Conservation (phyloP, 2,113 vertebrate species). For the Corythaixoides concolor region DNA sequence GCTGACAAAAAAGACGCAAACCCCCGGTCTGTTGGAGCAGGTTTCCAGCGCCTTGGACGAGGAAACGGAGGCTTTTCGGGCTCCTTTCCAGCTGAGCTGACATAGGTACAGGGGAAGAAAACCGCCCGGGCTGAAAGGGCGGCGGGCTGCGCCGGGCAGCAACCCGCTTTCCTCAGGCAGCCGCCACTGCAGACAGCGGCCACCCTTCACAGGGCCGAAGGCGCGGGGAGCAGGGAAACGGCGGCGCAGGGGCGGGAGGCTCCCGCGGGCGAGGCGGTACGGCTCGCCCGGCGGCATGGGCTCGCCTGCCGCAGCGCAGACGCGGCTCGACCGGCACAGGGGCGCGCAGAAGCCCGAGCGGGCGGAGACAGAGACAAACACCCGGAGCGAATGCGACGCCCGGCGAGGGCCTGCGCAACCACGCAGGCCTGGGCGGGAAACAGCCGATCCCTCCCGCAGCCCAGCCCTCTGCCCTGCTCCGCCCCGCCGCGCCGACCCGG, state of each 20-base stretch:
- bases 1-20: too few species aligned
- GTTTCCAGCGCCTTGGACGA: neutral
- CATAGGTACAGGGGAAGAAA: accelerated
- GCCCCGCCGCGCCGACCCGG: neutral
- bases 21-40: accelerated
- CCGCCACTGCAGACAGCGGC: too few species aligned
- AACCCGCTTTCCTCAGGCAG: neutral
- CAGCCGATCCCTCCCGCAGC: neutral
- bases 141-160: too few species aligned
- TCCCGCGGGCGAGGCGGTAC: too few species aligned
- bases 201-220: neutral
- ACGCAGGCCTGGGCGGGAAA: accelerated
- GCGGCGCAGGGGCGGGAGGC: too few species aligned
- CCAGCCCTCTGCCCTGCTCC: neutral
- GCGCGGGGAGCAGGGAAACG: too few species aligned
- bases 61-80: accelerated
- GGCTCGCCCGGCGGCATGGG: too few species aligned
- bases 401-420: accelerated
- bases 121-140: too few species aligned
- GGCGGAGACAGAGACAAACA: too few species aligned
- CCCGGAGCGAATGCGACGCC: accelerated
- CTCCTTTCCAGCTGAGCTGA: too few species aligned
- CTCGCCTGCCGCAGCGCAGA: neutral
- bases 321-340: accelerated
- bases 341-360: accelerated